These are phyloP conservation scores for Sterna hirundo DNA, from an alignment of 2,113 vertebrate genomes.

Conservation along the genomic window DNA sequence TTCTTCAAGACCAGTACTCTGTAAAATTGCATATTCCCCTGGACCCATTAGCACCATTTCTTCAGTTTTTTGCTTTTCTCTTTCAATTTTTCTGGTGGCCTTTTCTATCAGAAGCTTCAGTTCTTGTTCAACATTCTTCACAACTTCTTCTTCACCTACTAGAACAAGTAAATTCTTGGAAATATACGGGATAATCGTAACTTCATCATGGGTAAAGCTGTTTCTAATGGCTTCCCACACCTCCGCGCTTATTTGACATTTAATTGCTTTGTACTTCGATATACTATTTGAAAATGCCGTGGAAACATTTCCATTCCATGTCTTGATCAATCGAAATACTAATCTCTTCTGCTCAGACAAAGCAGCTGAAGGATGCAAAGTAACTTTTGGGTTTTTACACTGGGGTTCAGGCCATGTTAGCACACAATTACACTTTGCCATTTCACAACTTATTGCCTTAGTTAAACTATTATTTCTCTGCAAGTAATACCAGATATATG, in stretches of 20 bases:
- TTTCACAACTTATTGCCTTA: constrained; percentile 61
- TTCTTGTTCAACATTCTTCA: constrained; percentile 48
- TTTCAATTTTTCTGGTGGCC: constrained; percentile 64
- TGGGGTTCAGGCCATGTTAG: constrained; percentile 55
- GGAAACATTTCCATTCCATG: constrained; percentile 75
- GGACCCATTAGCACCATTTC: constrained; percentile 31
- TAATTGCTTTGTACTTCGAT: constrained; percentile 69
- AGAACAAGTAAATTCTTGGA: constrained; percentile 58
- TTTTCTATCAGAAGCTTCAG: constrained; percentile 64
- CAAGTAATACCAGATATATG: constrained; percentile 75
- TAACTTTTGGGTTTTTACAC: constrained; percentile 47
- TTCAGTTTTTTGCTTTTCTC: constrained; percentile 67
- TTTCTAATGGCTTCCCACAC: constrained; percentile 75
- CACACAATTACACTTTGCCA: constrained; percentile 72
- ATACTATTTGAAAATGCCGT: constrained; percentile 59
- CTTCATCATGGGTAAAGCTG: not conserved
- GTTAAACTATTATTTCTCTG: constrained; percentile 33
- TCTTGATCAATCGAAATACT: constrained; percentile 58
- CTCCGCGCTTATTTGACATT: constrained; percentile 31
- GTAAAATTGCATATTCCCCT: constrained; percentile 73
- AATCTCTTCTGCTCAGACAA: constrained; percentile 70
- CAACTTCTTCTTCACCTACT: constrained; percentile 72
- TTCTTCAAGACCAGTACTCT: constrained; percentile 53
- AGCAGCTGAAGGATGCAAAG: constrained; percentile 68
- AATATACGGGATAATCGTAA: constrained; percentile 66